A percentile compares a stretch with the other conserved stretches of the same genome.
Conservation (phyloP, 2,113 vertebrate genomes). For the Pachypanchax playfairii region DNA sequence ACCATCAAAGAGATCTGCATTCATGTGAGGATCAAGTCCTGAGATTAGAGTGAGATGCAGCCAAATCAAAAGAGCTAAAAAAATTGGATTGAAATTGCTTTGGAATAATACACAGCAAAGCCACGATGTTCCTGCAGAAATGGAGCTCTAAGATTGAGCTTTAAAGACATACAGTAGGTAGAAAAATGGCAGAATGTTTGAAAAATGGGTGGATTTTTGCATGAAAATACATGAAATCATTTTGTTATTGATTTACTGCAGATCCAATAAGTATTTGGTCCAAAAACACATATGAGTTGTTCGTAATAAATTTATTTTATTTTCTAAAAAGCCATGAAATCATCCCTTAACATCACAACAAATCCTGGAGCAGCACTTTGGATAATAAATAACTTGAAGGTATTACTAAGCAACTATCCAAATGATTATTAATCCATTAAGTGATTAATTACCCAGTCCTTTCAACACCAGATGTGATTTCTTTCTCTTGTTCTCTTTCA, state of each 20-base stretch:
- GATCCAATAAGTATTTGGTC: neutral
- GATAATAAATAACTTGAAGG: neutral
- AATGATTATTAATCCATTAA: conserved; percentile 1
- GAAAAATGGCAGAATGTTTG: conserved; percentile 21
- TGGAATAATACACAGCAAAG: conserved; percentile 54
- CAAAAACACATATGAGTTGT: neutral
- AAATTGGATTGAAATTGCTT: conserved; percentile 60
- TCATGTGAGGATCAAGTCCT: conserved; percentile 25
- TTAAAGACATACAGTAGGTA: neutral
- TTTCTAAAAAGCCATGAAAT: too few species aligned
- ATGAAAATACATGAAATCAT: conserved; percentile 14
- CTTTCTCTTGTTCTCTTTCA: neutral
- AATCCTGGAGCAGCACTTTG: neutral
- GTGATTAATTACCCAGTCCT: neutral
- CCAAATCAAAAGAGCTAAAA: conserved; percentile 41
- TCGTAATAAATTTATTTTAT: too few species aligned
- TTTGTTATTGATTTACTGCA: neutral
- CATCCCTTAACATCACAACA: neutral
- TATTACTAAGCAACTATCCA: neutral
- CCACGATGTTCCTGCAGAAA: conserved; percentile 30
- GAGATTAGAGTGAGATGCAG: conserved; percentile 51
- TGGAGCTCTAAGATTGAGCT: conserved; percentile 36
- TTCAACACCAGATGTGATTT: neutral
- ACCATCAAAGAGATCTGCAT: conserved; percentile 37
- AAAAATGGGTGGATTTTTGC: neutral